Base-by-base conservation (phyloP, 2,113 vertebrate genomes). In the Eclectus roratus region DNA sequence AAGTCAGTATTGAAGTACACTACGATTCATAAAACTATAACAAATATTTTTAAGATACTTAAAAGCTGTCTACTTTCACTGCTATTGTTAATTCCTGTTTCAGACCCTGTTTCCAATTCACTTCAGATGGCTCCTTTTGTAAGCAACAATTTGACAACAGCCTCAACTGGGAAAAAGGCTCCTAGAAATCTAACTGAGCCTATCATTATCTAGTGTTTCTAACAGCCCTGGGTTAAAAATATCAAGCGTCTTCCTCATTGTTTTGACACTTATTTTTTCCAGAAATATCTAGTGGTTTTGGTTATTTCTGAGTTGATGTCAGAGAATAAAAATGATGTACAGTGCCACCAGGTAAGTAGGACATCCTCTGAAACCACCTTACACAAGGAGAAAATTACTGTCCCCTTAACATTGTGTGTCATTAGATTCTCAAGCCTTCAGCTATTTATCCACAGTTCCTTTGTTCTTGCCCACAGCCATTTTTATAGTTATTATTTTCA, bases 11-110 rank as follows among this genome's bases (percentile, higher is more conserved):
- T 44, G 14, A 91, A 93, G 52, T 80, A 79, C 24, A 52, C 31
- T 41, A 65, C 47, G 35, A 88, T 86, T 91, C 69, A 96, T 71
- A 69, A 82, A 95, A 96, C 23, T 80, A 88, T 82, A 73, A 93
- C 23, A 80, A 88, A 85, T 78, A 78, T 44, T 69, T 76, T 17
- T 39, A 83, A 21, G 11, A 44, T 80, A 92, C 63, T 95, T 79
- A 84, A 90, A 55, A 93, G 55, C 50, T 72, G 23, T 63, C 66
- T 94, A 27, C 39, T 69, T 92, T 68, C 69, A 72, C 23, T 89
- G 47, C 46, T 29, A 79, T 31, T 12, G 9, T 29, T 76, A 89
- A 73, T 44, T 74, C 24, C 53, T 33, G 6, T 31, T 90, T 89
- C 89, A 70, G 64, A 41, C 10, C 6, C 7, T 72, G 47, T 28